Base-by-base conservation (phyloP, 92 coral and sea anemone species). In the Phenganax marumi region DNA sequence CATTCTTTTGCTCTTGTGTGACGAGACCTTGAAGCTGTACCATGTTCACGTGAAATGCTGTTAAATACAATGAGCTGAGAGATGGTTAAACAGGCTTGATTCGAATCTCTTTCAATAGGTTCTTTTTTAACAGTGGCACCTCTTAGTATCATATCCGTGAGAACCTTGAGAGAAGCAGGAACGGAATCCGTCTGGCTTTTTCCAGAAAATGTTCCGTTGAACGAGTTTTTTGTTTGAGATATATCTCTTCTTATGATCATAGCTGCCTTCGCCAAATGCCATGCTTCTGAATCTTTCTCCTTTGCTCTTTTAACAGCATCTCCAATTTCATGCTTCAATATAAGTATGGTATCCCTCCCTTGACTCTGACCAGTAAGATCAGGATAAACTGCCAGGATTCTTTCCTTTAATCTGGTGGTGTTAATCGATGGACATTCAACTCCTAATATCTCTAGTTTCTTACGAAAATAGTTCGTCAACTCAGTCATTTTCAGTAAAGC, bases 251-350 rank as follows among this genome's bases (percentile, higher is more conserved):
- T 56, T 56, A 56, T 56, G 17, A 56, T 56, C 17, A 14, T 56
- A 14, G 63, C 63, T 14, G 63, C 63, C 22, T 56, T 56, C n/a
- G 63, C 63, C 17, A 56, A 21, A 56, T 56, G 63, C 63, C 63
- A 56, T 56, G 63, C 63, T 14, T 56, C 63, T 56, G 63, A 56
- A 56, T 56, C 47, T 26, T n/a, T 18, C 48, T 47, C 22, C 39
- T 58, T 39, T 26, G 60, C 58, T 68, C 12, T 26, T 50, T 18
- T 49, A 9, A 61, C 8, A 23, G 82, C 81, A 43, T 82, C 91
- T 12, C 86, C 93, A 46, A 90, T 90, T 64, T 88, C 91, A 47
- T 88, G 88, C 47, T 83, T 79, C 19, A 83, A 85, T 43, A 72
- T 91, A 50, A 88, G 53, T 39, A 68, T 52, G n/a, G 84, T 82